Evolutionary conservation across 2,113 vertebrate species (phyloP), one percentile per base, ranked within the genome.

Genomic region (Noturus placidus): DNA sequence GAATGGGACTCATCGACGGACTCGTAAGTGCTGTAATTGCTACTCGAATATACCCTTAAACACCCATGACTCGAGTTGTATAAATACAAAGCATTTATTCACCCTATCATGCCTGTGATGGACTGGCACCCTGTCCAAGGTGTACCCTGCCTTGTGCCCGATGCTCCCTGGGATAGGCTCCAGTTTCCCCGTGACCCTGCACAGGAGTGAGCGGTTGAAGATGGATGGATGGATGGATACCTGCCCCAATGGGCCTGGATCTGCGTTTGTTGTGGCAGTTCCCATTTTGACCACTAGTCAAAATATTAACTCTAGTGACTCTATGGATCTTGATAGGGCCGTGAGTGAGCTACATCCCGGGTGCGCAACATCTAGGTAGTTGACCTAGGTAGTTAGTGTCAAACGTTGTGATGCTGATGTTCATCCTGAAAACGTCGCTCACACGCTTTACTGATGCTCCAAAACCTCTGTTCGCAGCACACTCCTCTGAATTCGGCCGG

Each of bases 1-100:
- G 98, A 8, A 98, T 99, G 97, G 98, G 98, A 92, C 96, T 99
- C 87, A 98, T 99, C 0, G 97, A 99, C 0, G 98, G 98, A 30
- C 92, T 98, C 96, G 98, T 99, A 92, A 98, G 98, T 94, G 1
- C 85, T 11, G 1, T 27, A n/a, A 57, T 13, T 27, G 3, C 10
- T 38, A 15, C 6, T 25, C 20, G 59, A 27, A 25, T 38, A 27
- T 57, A 77, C 27, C 46, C 11, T 1, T 50, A 25, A 76, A 74
- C 25, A 76, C 38, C 35, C 17, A 69, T 69, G 17, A 17, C 33
- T 69, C 2, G 13, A 30, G 6, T 35, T 35, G 38, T 42, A 42
- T 20, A 42, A 42, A 42, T 50, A 50, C 9, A 25, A 33, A 42
- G 70, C 25, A 35, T 70, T 70, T 42, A 35, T 70, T 70, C 67